Conservation (phyloP, 2,888 invertebrate species). For the Caenorhabditis virilis region DNA sequence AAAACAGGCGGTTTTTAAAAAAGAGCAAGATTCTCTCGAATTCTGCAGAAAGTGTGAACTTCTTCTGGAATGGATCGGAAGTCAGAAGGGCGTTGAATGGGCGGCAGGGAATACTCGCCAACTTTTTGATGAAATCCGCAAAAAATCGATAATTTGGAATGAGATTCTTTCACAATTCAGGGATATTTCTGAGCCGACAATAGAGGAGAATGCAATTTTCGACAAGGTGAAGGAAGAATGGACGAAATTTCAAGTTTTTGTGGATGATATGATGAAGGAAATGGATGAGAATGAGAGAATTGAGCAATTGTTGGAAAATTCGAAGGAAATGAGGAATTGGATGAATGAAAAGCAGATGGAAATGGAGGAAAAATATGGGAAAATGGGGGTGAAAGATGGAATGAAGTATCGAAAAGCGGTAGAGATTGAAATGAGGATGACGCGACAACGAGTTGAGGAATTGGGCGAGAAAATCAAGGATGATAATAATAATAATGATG, state of each 20-base stretch:
- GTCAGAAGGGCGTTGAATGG: background rate
- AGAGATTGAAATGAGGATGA: slow-evolving; percentile 22
- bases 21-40: slow-evolving; percentile 13
- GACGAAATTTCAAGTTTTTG: slow-evolving; percentile 9
- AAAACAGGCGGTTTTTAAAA: slow-evolving; percentile 4
- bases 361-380: slow-evolving; percentile 13
- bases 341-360: slow-evolving; percentile 17
- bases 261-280: slow-evolving; percentile 14
- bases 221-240: slow-evolving; percentile 9
- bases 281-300: slow-evolving; percentile 18
- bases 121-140: slow-evolving; percentile 24
- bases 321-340: slow-evolving; percentile 14
- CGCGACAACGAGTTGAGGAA: slow-evolving; percentile 8
- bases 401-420: slow-evolving; percentile 28
- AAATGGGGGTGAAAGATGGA: slow-evolving; percentile 19
- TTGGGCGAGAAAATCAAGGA: slow-evolving; percentile 2
- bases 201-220: slow-evolving; percentile 3
- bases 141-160: slow-evolving; percentile 17
- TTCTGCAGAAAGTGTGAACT: slow-evolving; percentile 9
- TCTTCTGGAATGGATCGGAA: slow-evolving; percentile 22
- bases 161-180: slow-evolving; percentile 13
- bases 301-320: slow-evolving; percentile 15
- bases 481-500: background rate
- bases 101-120: background rate
- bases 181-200: slow-evolving; percentile 8